phyloP scores from a whole-genome alignment of 2,797 vertebrate species.

The Buceros bicornis region DNA sequence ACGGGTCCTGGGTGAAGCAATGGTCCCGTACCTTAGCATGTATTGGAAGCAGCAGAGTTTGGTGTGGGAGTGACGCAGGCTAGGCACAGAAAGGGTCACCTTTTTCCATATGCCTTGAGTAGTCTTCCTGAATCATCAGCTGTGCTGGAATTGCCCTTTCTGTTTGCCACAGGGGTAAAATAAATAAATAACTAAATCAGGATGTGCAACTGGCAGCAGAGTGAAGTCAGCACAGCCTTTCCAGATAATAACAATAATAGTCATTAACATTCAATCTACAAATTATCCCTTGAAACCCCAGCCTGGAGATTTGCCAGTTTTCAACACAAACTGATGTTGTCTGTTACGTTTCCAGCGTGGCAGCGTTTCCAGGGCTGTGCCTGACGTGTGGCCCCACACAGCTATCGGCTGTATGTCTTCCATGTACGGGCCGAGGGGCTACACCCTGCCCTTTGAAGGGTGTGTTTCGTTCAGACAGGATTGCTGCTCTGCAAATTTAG shows the following conservation, averaged over 20 bases:
- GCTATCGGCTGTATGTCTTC: not conserved
- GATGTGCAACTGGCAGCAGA: not conserved
- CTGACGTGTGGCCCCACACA: not conserved
- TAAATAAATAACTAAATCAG: not conserved
- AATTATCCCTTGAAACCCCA: constrained; percentile 38
- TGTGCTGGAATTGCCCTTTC: not conserved
- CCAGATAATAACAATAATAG: not conserved
- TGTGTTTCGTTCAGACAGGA: not conserved
- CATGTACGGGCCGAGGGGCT: accelerated
- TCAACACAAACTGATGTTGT: not conserved
- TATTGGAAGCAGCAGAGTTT: not conserved
- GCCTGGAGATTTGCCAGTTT: constrained; percentile 48
- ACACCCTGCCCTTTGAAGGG: not conserved
- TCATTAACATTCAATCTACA: constrained; percentile 58
- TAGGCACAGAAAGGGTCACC: not conserved
- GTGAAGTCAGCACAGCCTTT: not conserved
- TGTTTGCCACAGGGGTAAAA: not conserved
- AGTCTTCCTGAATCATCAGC: not conserved
- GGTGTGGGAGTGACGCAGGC: not conserved
- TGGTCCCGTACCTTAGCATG: accelerated
- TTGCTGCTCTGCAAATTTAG: not conserved
- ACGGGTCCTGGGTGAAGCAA: not conserved
- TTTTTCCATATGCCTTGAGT: not conserved
- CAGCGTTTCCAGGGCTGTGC: not conserved
- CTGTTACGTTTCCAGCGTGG: not conserved